These are phyloP conservation scores for Actinemys pallida DNA, from an alignment of 2,113 vertebrate genomes.

Conservation along the genomic window DNA sequence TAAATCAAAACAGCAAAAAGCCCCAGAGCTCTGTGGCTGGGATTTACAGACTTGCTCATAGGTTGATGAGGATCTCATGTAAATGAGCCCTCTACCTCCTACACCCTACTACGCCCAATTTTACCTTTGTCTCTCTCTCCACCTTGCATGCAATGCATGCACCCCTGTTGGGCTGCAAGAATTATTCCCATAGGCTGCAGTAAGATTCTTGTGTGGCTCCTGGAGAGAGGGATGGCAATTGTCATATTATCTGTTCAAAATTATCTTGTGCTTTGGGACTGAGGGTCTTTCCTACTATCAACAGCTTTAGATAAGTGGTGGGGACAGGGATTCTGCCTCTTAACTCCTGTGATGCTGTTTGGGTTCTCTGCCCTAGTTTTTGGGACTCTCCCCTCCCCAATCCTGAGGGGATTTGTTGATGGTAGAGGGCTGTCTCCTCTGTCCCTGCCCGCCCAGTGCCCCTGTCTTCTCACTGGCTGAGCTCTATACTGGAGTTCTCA, in stretches of 20 bases:
- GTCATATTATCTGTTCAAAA: neutral
- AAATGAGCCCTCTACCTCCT: neutral
- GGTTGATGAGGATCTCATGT: neutral
- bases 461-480: neutral
- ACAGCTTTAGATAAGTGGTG: neutral
- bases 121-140: neutral
- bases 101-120: neutral
- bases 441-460: no score
- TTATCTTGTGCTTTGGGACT: accelerated
- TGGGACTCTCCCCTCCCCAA: neutral
- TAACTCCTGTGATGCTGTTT: neutral
- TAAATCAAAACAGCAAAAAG: neutral
- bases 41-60: neutral
- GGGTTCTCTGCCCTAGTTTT: neutral
- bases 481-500: neutral
- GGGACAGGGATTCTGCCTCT: neutral
- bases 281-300: neutral
- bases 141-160: neutral
- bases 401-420: neutral
- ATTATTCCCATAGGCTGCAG: neutral
- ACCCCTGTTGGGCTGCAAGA: neutral
- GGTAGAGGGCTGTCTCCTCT: neutral
- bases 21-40: neutral
- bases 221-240: neutral
- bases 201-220: neutral